These are phyloP conservation scores for Byasa hedistus DNA, from an alignment of 2,888 invertebrate genomes.

Conservation along the genomic window DNA sequence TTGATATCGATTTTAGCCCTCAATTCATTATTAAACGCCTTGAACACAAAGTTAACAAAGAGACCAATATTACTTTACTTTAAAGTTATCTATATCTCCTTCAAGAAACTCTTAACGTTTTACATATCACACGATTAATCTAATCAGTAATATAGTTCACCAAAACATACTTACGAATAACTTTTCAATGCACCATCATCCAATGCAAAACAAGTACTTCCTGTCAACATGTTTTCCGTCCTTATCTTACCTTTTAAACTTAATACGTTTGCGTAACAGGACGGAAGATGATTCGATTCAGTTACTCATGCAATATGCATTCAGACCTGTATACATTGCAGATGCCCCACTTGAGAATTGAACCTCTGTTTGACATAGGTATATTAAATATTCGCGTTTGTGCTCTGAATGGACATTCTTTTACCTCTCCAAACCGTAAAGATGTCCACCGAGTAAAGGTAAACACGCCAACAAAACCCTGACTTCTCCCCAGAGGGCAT, in stretches of 20 bases:
- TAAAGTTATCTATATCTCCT: no score
- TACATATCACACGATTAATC: no score
- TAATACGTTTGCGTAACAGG: not conserved
- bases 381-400: no score
- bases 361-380: not conserved
- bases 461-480: no score
- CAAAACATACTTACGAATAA: not conserved
- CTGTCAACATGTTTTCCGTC: not conserved
- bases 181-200: not conserved
- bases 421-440: no score
- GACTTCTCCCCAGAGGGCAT: no score
- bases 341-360: not conserved
- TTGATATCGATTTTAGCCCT: conserved; percentile 31
- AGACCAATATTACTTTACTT: no score
- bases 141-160: not conserved
- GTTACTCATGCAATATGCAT: not conserved
- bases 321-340: not conserved
- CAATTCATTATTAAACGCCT: not conserved
- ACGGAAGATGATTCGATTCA: not conserved
- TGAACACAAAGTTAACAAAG: no score
- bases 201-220: not conserved
- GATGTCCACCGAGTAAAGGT: no score
- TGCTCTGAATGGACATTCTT: no score
- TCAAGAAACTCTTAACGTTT: no score
- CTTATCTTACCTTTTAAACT: not conserved